A percentile compares a stretch with the other conserved stretches of the same genome.
These are phyloP conservation scores for Enoplosus armatus DNA, from an alignment of 2,797 vertebrate genomes.

Conservation along the genomic window DNA sequence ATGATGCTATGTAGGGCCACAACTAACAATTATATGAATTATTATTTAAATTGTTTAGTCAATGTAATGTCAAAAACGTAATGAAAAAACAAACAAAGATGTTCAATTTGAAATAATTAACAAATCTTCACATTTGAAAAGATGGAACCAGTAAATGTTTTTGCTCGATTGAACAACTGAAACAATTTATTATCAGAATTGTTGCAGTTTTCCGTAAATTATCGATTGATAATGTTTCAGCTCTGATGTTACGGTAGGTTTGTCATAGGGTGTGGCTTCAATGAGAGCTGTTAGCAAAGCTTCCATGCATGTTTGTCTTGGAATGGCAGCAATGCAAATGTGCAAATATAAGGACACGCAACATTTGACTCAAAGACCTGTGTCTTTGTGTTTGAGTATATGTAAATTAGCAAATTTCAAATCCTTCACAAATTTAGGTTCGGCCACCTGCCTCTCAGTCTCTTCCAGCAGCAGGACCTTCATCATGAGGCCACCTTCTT, in stretches of 20 bases:
- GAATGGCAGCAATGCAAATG: conserved; percentile 12
- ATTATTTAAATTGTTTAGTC: neutral
- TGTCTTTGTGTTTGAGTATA: neutral
- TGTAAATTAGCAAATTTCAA: conserved; percentile 20
- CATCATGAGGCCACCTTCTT: neutral
- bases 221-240: neutral
- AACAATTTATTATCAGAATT: neutral
- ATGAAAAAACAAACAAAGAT: neutral
- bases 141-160: neutral
- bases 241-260: neutral
- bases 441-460: neutral
- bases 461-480: neutral
- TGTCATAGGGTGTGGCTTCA: neutral
- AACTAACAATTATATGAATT: neutral
- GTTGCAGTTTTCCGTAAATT: neutral
- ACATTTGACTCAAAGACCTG: conserved; percentile 25
- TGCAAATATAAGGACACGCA: neutral
- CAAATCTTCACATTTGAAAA: neutral
- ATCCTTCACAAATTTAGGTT: neutral
- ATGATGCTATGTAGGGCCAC: neutral
- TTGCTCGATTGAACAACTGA: neutral
- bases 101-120: neutral
- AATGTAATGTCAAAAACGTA: neutral
- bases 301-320: neutral
- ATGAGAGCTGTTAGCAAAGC: neutral